Conservation (phyloP, 2,797 vertebrate genomes). For the Lophotriccus pileatus region DNA sequence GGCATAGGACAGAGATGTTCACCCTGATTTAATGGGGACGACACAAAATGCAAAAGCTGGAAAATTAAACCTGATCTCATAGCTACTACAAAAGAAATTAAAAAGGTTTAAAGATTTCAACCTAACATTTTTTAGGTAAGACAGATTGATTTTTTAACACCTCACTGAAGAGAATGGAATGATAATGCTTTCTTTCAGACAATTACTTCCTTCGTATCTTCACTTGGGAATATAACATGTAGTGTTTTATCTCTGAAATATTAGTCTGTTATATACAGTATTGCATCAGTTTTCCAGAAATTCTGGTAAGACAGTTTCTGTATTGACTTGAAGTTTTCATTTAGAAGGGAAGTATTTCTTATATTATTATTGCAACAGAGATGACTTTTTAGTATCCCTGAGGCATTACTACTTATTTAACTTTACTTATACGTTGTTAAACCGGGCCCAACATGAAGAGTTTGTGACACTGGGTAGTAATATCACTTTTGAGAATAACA, state of each 20-base stretch:
- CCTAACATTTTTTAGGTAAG: not conserved
- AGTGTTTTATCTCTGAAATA: not conserved
- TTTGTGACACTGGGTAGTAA: not conserved
- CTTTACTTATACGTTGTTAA: not conserved
- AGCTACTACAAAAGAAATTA: not conserved
- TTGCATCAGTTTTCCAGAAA: not conserved
- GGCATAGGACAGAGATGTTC: not conserved
- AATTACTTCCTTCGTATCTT: not conserved
- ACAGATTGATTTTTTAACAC: not conserved
- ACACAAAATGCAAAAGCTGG: not conserved
- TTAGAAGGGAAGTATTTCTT: not conserved
- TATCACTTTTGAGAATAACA: not conserved
- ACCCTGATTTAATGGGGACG: not conserved
- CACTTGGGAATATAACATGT: not conserved
- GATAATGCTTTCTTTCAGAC: not conserved
- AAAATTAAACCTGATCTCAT: not conserved
- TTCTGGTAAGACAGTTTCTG: not conserved
- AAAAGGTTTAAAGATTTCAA: not conserved
- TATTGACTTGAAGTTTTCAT: not conserved
- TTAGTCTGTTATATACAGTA: not conserved
- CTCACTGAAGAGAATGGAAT: not conserved
- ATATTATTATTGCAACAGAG: not conserved
- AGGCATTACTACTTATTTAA: not conserved
- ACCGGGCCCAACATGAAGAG: not conserved
- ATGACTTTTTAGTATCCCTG: not conserved